Conservation (phyloP, 2,888 invertebrate genomes). For the Cephus runcator region DNA sequence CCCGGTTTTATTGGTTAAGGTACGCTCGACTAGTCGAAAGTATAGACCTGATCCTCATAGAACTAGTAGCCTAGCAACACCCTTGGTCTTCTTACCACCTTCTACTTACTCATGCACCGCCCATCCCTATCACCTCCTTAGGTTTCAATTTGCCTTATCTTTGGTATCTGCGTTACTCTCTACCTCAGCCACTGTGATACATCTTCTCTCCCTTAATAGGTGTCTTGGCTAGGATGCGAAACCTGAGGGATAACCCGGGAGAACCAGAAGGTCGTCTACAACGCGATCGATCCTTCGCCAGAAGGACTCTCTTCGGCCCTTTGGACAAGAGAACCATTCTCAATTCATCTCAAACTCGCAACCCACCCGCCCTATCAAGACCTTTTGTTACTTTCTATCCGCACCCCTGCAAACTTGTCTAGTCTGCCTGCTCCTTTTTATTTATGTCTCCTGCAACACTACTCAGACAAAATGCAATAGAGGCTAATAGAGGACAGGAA, state of each 20-base stretch:
- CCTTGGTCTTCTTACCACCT: slow-evolving; percentile 41
- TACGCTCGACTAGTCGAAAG: slow-evolving; percentile 14
- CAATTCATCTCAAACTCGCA: background rate
- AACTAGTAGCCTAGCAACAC: slow-evolving; percentile 62
- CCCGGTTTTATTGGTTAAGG: slow-evolving; percentile 28
- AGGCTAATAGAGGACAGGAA: slow-evolving; percentile 17
- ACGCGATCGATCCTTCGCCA: slow-evolving; percentile 4
- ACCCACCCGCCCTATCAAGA: background rate
- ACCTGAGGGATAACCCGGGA: background rate
- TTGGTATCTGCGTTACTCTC: slow-evolving; percentile 48
- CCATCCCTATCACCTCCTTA: slow-evolving; percentile 45
- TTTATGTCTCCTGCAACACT: background rate
- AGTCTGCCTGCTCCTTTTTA: background rate
- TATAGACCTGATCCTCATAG: background rate
- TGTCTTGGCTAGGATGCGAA: background rate
- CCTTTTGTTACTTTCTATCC: background rate
- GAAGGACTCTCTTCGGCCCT: background rate
- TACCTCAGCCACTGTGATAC: slow-evolving; percentile 6
- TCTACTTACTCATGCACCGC: slow-evolving; percentile 1
- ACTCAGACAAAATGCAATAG: background rate
- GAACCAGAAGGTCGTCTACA: background rate
- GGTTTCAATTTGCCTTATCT: slow-evolving; percentile 60
- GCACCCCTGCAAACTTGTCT: background rate
- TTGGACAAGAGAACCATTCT: background rate
- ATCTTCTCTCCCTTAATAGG: background rate